Evolutionary conservation across 2,113 vertebrate species (phyloP), one percentile per base, ranked within the genome.

Genomic region (Toxostoma redivivum): DNA sequence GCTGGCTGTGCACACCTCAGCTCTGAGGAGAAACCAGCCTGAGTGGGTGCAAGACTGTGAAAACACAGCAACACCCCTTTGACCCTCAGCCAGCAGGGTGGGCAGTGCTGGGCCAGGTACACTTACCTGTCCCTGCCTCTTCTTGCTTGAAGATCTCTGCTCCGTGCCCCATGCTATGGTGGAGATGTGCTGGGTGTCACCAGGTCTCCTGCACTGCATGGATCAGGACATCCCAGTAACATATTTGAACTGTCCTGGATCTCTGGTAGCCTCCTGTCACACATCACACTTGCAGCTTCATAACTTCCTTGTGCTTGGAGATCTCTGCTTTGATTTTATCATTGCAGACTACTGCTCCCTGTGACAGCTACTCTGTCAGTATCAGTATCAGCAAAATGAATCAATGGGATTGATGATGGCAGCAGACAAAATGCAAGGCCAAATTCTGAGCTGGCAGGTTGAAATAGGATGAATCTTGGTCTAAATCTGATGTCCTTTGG

Each of bases 221-320:
- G 40, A 18, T 20, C 0, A 0, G 21, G 48, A 19, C 47, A 45
- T 47, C n/a, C 28, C 7, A 4, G 3, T 23, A 48, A 48, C 3
- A 0, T 33, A 23, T n/a, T 38, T 81, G 57, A 58, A 33, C 15
- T 81, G 0, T 76, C 38, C 35, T 72, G 18, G 20, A 48, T 81
- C 53, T 72, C 66, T 44, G 40, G 21, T 38, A 78, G 64, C 45
- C 44, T 72, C 28, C 31, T 57, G n/a, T 60, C 47, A 45, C 65
- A 42, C 25, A 14, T 38, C 37, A 48, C 45, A 56, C 60, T 27
- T 65, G 60, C n/a, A 82, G 7, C 25, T 83, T 67, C 21, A 2
- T 58, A 12, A 44, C 28, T 51, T 72, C 53, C 40, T 45, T 85
- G 62, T 60, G 33, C 48, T 57, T 53, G 53, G 38, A 90, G 86